Base-by-base conservation (phyloP, 2,797 vertebrate genomes). In the Parauchenoglanis punctatus region DNA sequence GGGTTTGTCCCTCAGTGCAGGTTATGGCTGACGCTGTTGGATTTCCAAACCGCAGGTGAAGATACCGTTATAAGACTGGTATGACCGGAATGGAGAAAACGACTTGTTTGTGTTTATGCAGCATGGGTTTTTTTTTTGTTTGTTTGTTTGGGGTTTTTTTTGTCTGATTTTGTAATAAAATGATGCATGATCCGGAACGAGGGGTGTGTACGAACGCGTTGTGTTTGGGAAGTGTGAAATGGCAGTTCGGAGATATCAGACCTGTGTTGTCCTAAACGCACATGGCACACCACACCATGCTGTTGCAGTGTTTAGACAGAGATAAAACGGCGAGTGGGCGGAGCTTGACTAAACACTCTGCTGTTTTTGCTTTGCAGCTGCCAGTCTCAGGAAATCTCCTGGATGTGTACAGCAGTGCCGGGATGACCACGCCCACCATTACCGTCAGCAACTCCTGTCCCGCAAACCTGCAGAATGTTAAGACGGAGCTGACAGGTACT, bases 401-500 rank as follows among this genome's bases (percentile, higher is more conserved):
- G 91, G 96, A 97, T 77, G 91, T 96, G n/a, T 97, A 96, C 52
- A 94, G 93, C 81, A 90, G 91, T 72, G 89, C 93, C 23, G 91
- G 94, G 3, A 92, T 94, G 90, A 90, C 95, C 18, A 93, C 95
- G 0, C 94, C 96, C 58, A 93, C 93, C 52, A 90, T 97, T 88
- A 92, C 95, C 0, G 92, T 96, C 87, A 97, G 97, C 93, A 98
- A 97, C 94, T 98, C 97, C 86, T 98, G 97, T 85, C 97, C 97
- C 0, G 96, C 96, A 1, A 93, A 97, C 90, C 94, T 98, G 87
- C 94, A 96, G 15, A 92, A 93, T 10, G 92, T 97, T 89, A 97
- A 97, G 92, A 94, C 40, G 0, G 97, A 98, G 91, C 90, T 96
- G 82, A 93, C 90, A 0, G 96, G 97, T 97, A 54, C 80, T 90